Evolutionary conservation across 2,113 vertebrate species (phyloP).

Genomic region (Rhodinocichla rosea): DNA sequence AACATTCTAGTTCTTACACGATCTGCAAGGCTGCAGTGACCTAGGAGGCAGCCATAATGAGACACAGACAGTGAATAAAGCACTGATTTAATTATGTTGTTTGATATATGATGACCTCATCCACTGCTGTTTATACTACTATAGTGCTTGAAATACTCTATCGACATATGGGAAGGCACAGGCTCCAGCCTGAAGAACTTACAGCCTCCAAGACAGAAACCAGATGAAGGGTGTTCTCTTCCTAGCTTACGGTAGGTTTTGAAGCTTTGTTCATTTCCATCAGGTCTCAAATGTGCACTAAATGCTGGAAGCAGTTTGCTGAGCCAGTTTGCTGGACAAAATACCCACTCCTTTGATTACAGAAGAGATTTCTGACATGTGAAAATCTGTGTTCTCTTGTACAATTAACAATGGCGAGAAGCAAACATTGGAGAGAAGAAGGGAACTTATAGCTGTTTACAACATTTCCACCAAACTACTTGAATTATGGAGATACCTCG

Average conservation of each 20-base stretch:
- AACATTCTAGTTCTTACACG: conserved; percentile 20
- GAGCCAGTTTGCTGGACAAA: not conserved
- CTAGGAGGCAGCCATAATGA: conserved; percentile 51
- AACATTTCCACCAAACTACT: not conserved
- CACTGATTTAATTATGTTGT: conserved; percentile 60
- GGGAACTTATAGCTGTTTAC: not conserved
- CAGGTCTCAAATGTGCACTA: not conserved
- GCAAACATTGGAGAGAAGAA: not conserved
- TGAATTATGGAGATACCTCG: not conserved
- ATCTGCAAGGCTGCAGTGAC: conserved; percentile 40
- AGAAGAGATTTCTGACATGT: not conserved
- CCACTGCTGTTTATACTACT: conserved; percentile 49
- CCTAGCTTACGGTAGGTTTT: not conserved
- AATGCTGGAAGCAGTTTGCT: not conserved
- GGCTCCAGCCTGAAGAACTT: conserved; percentile 19
- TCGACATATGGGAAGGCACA: conserved; percentile 13
- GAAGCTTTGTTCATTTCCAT: not conserved
- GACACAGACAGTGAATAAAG: conserved; percentile 51
- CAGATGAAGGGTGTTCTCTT: conserved; percentile 43
- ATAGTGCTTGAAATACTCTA: conserved; percentile 17
- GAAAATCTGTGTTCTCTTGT: not conserved
- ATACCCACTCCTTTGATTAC: not conserved
- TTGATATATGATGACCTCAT: conserved; percentile 63
- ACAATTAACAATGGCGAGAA: not conserved
- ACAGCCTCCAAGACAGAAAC: conserved; percentile 39